These are phyloP conservation scores for Hirundichthys speculiger DNA, from an alignment of 2,113 vertebrate species.

Conservation along the genomic window DNA sequence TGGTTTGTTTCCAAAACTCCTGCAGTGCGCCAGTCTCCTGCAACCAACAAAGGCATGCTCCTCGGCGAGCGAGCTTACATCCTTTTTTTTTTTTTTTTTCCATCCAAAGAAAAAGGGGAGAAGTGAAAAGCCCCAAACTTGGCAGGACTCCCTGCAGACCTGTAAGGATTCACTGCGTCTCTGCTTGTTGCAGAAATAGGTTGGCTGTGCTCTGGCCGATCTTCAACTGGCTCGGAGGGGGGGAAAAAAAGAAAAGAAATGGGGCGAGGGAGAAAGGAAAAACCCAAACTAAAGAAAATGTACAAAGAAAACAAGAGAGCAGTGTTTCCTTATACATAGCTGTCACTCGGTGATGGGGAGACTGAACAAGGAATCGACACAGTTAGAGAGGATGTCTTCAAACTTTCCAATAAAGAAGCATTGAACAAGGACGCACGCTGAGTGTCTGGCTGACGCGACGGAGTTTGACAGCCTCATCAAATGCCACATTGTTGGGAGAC, in stretches of 20 bases:
- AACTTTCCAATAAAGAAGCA: conserved; percentile 61
- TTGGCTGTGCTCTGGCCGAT: conserved; percentile 68
- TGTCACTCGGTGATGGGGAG: conserved; percentile 42
- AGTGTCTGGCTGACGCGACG: conserved; percentile 60
- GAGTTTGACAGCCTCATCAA: conserved; percentile 73
- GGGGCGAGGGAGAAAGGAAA: neutral
- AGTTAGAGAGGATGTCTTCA: conserved; percentile 65
- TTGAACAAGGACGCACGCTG: conserved; percentile 72
- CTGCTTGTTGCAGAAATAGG: conserved; percentile 62
- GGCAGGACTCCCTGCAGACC: conserved; percentile 61
- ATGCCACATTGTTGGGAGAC: conserved; percentile 45
- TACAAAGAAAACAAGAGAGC: conserved; percentile 67
- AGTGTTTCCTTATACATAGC: conserved; percentile 67
- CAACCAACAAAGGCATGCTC: conserved; percentile 65
- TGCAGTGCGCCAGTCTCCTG: conserved; percentile 66
- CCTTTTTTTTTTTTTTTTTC: conserved; percentile 61
- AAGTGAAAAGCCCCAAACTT: conserved; percentile 64
- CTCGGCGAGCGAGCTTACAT: conserved; percentile 50
- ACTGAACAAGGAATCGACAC: conserved; percentile 49
- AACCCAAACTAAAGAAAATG: conserved; percentile 34
- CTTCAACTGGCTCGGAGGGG: conserved; percentile 53
- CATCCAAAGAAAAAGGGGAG: conserved; percentile 18
- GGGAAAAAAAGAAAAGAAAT: neutral
- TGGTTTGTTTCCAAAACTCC: conserved; percentile 71
- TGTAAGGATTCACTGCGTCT: conserved; percentile 51